Conservation (phyloP, 2,797 vertebrate genomes). For the Echiichthys vipera region DNA sequence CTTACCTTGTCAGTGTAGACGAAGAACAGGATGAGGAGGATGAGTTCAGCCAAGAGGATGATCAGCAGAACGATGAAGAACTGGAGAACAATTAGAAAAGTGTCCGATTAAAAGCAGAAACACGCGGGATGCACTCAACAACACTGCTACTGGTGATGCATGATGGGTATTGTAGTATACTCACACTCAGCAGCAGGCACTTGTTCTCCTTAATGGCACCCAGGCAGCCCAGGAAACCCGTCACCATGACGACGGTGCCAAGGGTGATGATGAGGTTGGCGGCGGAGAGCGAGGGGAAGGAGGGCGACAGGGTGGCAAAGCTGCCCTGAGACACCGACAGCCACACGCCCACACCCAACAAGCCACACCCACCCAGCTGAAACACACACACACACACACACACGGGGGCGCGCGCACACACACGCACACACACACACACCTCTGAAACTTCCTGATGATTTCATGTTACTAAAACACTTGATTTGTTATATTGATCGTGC, state of each 20-base stretch:
- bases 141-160: constrained; percentile 1
- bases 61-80: constrained; percentile 96
- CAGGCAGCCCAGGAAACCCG: constrained; percentile 96
- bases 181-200: constrained; percentile 97
- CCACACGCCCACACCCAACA: constrained; percentile 97
- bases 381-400: no score
- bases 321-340: constrained; percentile 97
- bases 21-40: constrained; percentile 97
- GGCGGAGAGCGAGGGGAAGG: constrained; percentile 95
- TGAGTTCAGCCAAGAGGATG: constrained; percentile 95
- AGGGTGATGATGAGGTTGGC: constrained; percentile 96
- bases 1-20: constrained; percentile 96
- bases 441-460: constrained; percentile 42
- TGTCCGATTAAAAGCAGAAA: not conserved
- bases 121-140: not conserved
- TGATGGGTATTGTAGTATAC: constrained; percentile 66
- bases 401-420: no score
- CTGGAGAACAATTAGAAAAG: constrained; percentile 75
- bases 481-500: not conserved
- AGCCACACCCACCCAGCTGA: constrained; percentile 95
- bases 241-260: constrained; percentile 95
- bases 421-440: constrained; percentile 46
- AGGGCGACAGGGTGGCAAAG: constrained; percentile 97
- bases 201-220: constrained; percentile 99
- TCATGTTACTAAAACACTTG: not conserved